Percentiles rank a stretch among this genome's conserved stretches.
Conservation (phyloP, 2,113 vertebrate genomes). For the Phalacrocorax brasilianus region DNA sequence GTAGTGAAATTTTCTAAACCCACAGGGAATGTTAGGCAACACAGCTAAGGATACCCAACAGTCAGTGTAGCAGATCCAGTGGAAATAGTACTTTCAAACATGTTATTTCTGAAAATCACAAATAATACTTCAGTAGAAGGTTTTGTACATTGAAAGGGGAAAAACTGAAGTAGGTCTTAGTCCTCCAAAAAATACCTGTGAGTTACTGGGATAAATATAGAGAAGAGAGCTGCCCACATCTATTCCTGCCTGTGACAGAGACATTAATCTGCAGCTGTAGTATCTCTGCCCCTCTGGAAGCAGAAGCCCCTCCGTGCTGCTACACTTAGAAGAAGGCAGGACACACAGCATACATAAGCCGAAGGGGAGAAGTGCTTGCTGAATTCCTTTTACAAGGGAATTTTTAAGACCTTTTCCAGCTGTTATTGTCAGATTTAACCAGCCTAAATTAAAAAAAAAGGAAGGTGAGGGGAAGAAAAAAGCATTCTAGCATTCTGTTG, state of each 20-base stretch:
- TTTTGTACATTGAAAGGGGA: not conserved
- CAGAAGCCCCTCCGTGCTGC: not conserved
- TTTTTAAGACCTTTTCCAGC: not conserved
- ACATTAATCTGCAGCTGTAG: not conserved
- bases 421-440: not conserved
- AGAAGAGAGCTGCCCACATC: not conserved
- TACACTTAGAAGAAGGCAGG: not conserved
- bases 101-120: not conserved
- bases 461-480: fast-evolving
- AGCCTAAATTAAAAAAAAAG: not conserved
- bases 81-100: not conserved
- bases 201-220: not conserved
- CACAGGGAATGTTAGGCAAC: not conserved
- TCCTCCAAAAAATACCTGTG: not conserved
- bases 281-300: not conserved
- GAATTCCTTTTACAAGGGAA: not conserved
- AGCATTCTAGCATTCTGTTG: not conserved
- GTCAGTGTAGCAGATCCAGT: not conserved
- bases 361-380: not conserved
- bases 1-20: not conserved
- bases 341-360: not conserved
- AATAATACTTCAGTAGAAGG: not conserved
- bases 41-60: not conserved
- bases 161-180: not conserved
- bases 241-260: not conserved